phyloP scores from a whole-genome alignment of 1,140 invertebrate genomes.

The Pararge aegeria region DNA sequence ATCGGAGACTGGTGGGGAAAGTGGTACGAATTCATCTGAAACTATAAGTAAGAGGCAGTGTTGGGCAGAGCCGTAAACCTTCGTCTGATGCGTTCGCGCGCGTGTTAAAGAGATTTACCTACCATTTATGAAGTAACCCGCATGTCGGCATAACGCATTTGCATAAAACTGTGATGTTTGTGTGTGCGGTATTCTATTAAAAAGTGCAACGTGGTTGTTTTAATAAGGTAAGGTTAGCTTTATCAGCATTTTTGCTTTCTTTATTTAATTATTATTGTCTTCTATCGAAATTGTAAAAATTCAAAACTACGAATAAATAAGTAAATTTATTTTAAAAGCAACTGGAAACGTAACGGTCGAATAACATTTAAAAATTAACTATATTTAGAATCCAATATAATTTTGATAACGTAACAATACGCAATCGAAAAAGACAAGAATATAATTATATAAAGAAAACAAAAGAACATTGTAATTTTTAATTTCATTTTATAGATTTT shows the following conservation, averaged over 20 bases:
- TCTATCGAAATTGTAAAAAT: no score
- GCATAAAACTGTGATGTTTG: conserved; percentile 10
- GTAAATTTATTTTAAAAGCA: no score
- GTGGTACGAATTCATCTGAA: conserved; percentile 56
- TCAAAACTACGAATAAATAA: no score
- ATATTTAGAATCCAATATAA: no score
- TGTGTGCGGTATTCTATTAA: background rate
- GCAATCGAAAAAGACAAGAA: no score
- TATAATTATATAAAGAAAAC: no score
- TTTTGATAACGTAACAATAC: no score
- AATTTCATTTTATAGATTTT: no score
- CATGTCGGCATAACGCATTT: conserved; percentile 3
- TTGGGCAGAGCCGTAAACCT: conserved; percentile 15
- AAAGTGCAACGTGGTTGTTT: background rate
- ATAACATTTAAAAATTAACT: no score
- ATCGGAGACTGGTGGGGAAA: conserved; percentile 56
- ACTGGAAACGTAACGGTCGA: no score
- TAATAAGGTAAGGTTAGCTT: conserved; percentile 3
- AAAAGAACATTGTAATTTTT: no score
- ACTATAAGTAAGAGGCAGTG: conserved; percentile 61
- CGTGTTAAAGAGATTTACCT: background rate
- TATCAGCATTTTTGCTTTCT: background rate
- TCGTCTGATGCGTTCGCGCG: conserved; percentile 13
- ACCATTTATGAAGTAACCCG: conserved; percentile 2
- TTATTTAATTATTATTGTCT: background rate